Percentiles rank a stretch among this genome's conserved stretches.
phyloP scores from a whole-genome alignment of 2,888 invertebrate species.

The Colostygia pectinataria region DNA sequence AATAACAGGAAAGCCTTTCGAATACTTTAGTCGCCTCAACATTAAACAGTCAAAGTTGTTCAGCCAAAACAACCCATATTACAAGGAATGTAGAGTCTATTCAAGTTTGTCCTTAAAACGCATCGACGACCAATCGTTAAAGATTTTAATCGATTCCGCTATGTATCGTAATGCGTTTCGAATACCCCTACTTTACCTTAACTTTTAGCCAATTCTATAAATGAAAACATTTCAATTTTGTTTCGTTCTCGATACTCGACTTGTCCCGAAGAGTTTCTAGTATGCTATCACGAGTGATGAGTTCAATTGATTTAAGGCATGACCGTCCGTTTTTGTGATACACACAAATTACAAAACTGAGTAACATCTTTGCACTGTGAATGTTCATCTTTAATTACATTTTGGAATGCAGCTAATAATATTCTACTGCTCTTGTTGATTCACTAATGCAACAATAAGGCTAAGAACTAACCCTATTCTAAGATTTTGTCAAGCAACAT shows the following conservation, averaged over 20 bases:
- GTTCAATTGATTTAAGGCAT: conserved; percentile 45
- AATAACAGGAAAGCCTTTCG: conserved; percentile 62
- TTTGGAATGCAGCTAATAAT: too few species aligned
- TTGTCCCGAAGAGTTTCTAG: conserved; percentile 55
- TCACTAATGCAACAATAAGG: too few species aligned
- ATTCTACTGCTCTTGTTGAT: too few species aligned
- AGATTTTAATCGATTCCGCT: conserved; percentile 51
- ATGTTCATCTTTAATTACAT: too few species aligned
- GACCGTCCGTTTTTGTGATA: conserved; percentile 32
- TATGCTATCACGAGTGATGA: conserved; percentile 54
- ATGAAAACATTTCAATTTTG: conserved; percentile 61
- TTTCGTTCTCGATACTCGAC: conserved; percentile 46
- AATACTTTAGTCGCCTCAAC: conserved; percentile 44
- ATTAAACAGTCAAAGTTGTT: conserved; percentile 35
- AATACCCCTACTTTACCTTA: conserved; percentile 61
- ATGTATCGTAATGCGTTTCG: conserved; percentile 59
- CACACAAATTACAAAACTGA: conserved; percentile 5
- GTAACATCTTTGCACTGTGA: conserved; percentile 8
- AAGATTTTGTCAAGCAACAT: too few species aligned
- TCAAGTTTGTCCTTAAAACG: conserved; percentile 16
- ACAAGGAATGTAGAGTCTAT: conserved; percentile 29
- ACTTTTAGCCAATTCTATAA: conserved; percentile 72
- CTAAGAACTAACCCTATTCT: too few species aligned
- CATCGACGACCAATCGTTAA: conserved; percentile 7
- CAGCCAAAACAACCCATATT: conserved; percentile 18